Percentiles rank a stretch among this genome's conserved stretches.
phyloP scores from a whole-genome alignment of 2,888 invertebrate genomes.

The Alloscopus bannaensis region DNA sequence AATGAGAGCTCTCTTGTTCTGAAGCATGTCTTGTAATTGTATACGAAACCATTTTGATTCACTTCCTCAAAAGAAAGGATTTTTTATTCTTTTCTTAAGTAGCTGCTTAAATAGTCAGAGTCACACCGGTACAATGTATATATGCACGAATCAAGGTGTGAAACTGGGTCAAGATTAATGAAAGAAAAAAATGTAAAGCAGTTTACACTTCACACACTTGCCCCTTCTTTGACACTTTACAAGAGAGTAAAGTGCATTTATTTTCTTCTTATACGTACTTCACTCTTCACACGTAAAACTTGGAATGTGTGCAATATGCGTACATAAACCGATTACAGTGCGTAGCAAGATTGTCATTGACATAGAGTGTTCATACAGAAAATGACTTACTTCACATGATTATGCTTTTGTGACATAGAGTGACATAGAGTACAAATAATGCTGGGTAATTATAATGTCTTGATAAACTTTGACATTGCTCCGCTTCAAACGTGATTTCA shows the following conservation, averaged over 20 bases:
- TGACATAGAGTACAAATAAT: not conserved
- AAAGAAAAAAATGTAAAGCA: slow-evolving; percentile 38
- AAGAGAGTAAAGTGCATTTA: too few species aligned
- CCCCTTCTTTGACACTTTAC: not conserved
- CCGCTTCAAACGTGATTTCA: not conserved
- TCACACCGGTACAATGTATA: too few species aligned
- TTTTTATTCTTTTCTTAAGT: not conserved
- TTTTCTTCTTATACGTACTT: not conserved
- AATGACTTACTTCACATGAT: slow-evolving; percentile 41
- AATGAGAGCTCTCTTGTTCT: not conserved
- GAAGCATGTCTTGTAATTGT: not conserved
- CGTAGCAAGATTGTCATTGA: not conserved
- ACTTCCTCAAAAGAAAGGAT: slow-evolving; percentile 10
- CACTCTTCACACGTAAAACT: too few species aligned
- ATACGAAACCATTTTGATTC: not conserved
- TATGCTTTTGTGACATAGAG: not conserved
- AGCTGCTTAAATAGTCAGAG: not conserved
- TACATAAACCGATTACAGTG: slow-evolving; percentile 5
- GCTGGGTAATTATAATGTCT: not conserved
- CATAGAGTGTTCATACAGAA: not conserved
- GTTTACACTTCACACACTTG: slow-evolving; percentile 6
- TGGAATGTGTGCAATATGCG: too few species aligned
- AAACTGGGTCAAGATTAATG: slow-evolving; percentile 56
- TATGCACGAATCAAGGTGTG: slow-evolving; percentile 21
- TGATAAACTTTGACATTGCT: not conserved